Evolutionary conservation across 2,888 invertebrate genomes (phyloP), one percentile per base, ranked within the genome.

Genomic region (Brenthis hecate): DNA sequence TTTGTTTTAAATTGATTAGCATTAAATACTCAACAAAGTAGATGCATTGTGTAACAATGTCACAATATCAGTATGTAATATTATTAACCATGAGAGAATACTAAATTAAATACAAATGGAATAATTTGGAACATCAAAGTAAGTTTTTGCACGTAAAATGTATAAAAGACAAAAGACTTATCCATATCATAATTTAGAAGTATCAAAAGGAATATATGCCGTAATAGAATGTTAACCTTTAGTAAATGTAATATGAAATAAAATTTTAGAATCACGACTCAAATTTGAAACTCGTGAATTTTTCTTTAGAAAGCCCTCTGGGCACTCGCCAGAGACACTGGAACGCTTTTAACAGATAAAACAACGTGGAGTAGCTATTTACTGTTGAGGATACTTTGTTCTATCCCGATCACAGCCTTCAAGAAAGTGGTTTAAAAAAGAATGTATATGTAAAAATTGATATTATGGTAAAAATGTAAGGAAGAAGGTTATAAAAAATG

Each of bases 331-430:
- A 47, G 76, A 81, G 79, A 87, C 85, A 86, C 73, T 76, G 81
- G 81, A 87, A 85, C 74, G 84, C 85, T 87, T 84, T 85, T 81
- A 87, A 77, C 81, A 69, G 66, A 68, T 55, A 69, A 69, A 72
- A 73, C 69, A 73, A 65, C 48, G 53, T 19, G 23, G 65, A 60
- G 68, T 43, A 57, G 48, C 47, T 66, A 54, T 63, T 58, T 65
- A 56, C 66, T 65, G 61, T 66, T 65, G 62, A 50, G 32, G 51
- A 51, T n/a, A 53, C 50, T 61, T 14, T 56, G 56, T 43, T 54
- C 19, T 51, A 19, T 4, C 11, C 3, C 19, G 53, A 28, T 58
- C 50, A 48, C 11, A 43, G 8, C 11, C 36, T 43, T 43, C 36
- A 43, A 43, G 8, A 43, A 8, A 11, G 1, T 8, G 36, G 8